Evolutionary conservation across 2,797 vertebrate genomes (phyloP).

Genomic region (Meda fulgida): DNA sequence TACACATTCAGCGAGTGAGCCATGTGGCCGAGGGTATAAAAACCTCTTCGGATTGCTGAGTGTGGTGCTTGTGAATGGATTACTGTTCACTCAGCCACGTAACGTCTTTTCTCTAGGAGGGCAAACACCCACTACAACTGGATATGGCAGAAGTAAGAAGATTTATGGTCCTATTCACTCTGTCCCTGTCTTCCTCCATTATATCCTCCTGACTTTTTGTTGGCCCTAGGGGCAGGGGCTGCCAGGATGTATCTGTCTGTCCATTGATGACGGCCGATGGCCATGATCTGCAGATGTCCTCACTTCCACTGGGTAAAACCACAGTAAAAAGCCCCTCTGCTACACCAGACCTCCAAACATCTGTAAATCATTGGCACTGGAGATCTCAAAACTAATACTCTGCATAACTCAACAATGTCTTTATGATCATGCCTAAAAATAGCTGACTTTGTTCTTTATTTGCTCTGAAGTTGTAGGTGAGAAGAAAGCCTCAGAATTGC

Average conservation of each 20-base stretch:
- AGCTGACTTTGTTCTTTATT: conserved; percentile 17
- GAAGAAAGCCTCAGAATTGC: neutral
- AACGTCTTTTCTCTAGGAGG: conserved; percentile 60
- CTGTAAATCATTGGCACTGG: conserved; percentile 59
- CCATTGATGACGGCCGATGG: conserved; percentile 45
- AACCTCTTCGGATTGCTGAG: conserved; percentile 61
- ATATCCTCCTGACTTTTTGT: conserved; percentile 44
- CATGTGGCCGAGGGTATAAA: conserved; percentile 47
- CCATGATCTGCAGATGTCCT: conserved; percentile 55
- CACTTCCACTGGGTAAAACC: conserved; percentile 48
- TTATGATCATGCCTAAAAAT: conserved; percentile 25
- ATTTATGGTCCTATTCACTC: conserved; percentile 49
- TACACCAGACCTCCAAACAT: conserved; percentile 58
- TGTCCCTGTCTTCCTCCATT: conserved; percentile 41
- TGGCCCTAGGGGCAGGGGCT: conserved; percentile 45
- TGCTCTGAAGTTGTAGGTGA: conserved; percentile 32
- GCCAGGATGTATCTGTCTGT: conserved; percentile 58
- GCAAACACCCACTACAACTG: conserved; percentile 54
- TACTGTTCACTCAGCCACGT: conserved; percentile 62
- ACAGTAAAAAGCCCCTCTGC: conserved; percentile 46
- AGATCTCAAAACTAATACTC: conserved; percentile 41
- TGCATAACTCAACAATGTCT: conserved; percentile 43
- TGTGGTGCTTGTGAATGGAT: conserved; percentile 59
- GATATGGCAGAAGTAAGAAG: conserved; percentile 27
- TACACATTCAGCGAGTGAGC: conserved; percentile 46